Base-by-base conservation (phyloP, 2,888 invertebrate species). In the Dusona sp. region DNA sequence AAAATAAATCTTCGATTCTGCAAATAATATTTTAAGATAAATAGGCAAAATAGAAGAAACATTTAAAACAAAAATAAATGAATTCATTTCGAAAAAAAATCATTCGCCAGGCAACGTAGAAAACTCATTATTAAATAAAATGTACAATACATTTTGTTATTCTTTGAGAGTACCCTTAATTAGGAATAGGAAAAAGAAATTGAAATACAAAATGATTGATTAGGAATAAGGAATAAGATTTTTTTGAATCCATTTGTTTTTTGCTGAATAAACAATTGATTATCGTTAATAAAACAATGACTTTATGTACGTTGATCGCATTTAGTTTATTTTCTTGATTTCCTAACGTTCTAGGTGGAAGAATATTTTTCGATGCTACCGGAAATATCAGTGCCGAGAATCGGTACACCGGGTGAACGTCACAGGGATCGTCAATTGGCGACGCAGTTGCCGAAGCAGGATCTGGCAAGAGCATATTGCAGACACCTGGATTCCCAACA, bases 401-500 rank as follows among this genome's bases (percentile, higher is more conserved):
- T 97, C 86, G 97, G 97, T 87, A 96, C 97, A n/a, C 95, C 96
- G 65, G 98, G 98, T 4, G 98, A 98, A 94, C 96, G 96, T 89
- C 96, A 97, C 93, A 95, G 98, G 74, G 97, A 97, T 92, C 96
- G 97, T 90, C 97, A 98, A 92, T 95, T 99, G 91, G 97, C 98
- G 88, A 95, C 96, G 88, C 99, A 99, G 95, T 95, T 99, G 92
- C 99, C 99, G 61, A 97, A 97, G 94, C 99, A 99, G 95, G 99
- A 99, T 94, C 96, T 99, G 84, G 97, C 98, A 11, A 95, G 98
- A 90, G 96, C 97, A 79, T 98, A 98, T 93, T 99, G 99, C 94
- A 96, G 97, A 92, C 97, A 98, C 94, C 95, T 99, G 84, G 97
- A 97, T 88, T 95, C 97, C 25, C 96, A 96, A 92, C 96, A 98